Evolutionary conservation across 2,113 vertebrate species (phyloP).

Genomic region (Heloderma charlesbogerti): DNA sequence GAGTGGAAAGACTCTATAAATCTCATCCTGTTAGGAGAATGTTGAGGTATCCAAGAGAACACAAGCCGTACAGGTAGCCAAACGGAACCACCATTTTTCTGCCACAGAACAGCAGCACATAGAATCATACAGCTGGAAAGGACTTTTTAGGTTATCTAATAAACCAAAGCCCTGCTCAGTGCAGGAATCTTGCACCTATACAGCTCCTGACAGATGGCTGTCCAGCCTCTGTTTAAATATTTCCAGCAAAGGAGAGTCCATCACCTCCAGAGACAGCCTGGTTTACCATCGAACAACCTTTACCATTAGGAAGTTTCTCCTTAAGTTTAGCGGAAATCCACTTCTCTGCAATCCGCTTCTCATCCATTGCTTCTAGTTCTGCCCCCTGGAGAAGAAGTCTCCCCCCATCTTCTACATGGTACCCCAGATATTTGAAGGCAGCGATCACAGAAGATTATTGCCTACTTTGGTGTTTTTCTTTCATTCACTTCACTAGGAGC

Average conservation of each 20-base stretch:
- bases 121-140: not conserved
- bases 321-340: not conserved
- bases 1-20: constrained; percentile 62
- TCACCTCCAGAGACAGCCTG: not conserved
- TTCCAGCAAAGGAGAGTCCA: not conserved
- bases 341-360: not conserved
- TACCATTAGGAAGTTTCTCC: not conserved
- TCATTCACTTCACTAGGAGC: no score
- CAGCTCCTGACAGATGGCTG: not conserved
- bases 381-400: constrained; percentile 21
- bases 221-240: not conserved
- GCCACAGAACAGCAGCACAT: constrained; percentile 16
- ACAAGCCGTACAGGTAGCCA: constrained; percentile 52
- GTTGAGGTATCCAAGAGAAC: constrained; percentile 45
- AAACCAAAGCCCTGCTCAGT: not conserved
- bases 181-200: not conserved
- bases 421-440: no score
- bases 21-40: constrained; percentile 52
- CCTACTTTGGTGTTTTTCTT: no score
- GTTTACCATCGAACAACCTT: not conserved
- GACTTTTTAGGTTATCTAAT: not conserved
- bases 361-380: not conserved
- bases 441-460: no score
- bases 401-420: constrained; percentile 50
- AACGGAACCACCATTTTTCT: constrained; percentile 42